Base-by-base conservation (phyloP, 1,140 invertebrate species). In the Rhagoletis zephyria region DNA sequence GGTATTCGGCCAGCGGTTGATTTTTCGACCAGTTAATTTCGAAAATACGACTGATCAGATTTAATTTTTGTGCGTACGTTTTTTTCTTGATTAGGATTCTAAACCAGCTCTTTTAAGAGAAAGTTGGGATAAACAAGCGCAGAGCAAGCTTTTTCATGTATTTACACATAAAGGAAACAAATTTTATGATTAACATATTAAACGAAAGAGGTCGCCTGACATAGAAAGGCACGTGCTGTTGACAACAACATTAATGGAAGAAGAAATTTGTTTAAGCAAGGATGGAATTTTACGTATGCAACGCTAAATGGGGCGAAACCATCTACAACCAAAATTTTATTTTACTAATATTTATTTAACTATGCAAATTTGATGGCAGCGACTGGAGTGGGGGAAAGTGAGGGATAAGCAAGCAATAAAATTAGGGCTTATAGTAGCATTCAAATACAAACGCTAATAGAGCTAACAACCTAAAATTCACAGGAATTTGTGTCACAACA, bases 311-410 rank as follows among this genome's bases (percentile, higher is more conserved):
- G 51, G 67, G 67, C 42, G 14, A 45, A 40, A 40, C 16, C 64
- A 30, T 42, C 12, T 42, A 74, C 40, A 48, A 48, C 42, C 45
- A 81, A 51, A 81, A 81, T 14, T 81, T 56, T 56, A 81, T 81
- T 81, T 56, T 56, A 56, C 74, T 81, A 81, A 81, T 81, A 81
- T 81, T 81, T 56, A 81, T 56, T 56, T 81, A 56, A 56, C 45
- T 81, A 19, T 59, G 48, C 48, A 81, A 56, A 56, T 56, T 12
- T 56, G 1, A 19, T 45, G 42, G 40, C 1, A 4, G 67, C 16
- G 3, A 19, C 16, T 6, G 2, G 70, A 0, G 45, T 1, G 12
- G 1, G 4, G 6, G 5, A 1, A 51, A 1, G 51, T 10, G 51
- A 30, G 30, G 2, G 0, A 1, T 4, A 6, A 10, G 14, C 2